These are phyloP conservation scores for Teleiodes luculella DNA, from an alignment of 2,888 invertebrate genomes.

Conservation along the genomic window DNA sequence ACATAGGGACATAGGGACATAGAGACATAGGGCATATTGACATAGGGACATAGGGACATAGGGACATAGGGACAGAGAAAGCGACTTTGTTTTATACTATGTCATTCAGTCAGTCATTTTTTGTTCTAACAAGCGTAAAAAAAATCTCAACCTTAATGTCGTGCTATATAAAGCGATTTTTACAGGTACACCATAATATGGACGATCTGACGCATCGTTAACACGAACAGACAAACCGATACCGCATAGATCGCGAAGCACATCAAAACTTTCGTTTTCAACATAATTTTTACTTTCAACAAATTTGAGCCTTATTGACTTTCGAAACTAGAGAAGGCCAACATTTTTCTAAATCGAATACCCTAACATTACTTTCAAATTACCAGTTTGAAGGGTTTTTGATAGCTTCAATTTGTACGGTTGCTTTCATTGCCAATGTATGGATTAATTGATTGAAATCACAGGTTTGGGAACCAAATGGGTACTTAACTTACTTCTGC, in stretches of 20 bases:
- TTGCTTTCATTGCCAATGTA: neutral
- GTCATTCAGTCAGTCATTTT: no score
- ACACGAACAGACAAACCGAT: slow-evolving; percentile 36
- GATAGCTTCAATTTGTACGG: neutral
- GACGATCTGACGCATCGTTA: slow-evolving; percentile 56
- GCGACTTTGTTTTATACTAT: no score
- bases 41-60: no score
- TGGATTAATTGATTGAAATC: neutral
- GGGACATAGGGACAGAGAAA: no score
- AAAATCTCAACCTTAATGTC: no score
- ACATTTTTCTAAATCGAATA: neutral
- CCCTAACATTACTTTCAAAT: neutral
- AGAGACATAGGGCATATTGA: no score
- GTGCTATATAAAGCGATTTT: slow-evolving; percentile 35
- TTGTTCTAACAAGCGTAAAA: no score
- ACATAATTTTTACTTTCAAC: slow-evolving; percentile 53
- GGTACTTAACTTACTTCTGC: no score
- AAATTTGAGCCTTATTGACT: slow-evolving; percentile 28
- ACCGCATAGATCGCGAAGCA: slow-evolving; percentile 32
- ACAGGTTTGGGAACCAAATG: no score
- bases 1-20: no score
- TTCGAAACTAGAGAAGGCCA: slow-evolving; percentile 9
- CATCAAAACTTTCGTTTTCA: slow-evolving; percentile 59
- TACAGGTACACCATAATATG: slow-evolving; percentile 45
- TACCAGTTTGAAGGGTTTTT: neutral